These are phyloP conservation scores for Drosophila pseudoobscura DNA, from an alignment of 1,140 invertebrate genomes.

Conservation along the genomic window DNA sequence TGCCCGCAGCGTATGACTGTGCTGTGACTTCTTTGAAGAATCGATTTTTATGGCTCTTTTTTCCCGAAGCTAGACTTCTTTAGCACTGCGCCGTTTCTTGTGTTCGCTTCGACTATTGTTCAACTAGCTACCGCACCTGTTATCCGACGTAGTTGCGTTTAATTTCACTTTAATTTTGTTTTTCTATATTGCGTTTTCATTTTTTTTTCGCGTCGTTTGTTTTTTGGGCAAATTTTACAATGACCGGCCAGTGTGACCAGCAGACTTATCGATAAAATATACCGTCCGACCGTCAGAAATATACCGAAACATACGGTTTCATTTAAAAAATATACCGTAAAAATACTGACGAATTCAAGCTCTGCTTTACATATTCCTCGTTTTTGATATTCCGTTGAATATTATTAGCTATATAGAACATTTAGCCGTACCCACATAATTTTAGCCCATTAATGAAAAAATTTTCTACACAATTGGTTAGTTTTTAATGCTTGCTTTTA, in stretches of 20 bases:
- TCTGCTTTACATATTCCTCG: too few relatives aligned
- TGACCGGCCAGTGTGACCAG: not conserved
- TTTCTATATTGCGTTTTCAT: conserved; percentile 55
- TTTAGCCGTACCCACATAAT: too few relatives aligned
- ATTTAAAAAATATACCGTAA: too few relatives aligned
- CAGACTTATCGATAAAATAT: too few relatives aligned
- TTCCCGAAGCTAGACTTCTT: conserved; percentile 38
- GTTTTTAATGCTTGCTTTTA: too few relatives aligned
- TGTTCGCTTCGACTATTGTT: conserved; percentile 1
- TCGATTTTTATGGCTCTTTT: conserved; percentile 78
- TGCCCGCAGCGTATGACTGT: conserved; percentile 21
- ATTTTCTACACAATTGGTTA: too few relatives aligned
- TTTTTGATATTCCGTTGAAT: too few relatives aligned
- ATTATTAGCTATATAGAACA: too few relatives aligned
- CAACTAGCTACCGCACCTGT: conserved; percentile 33
- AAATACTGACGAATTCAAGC: too few relatives aligned
- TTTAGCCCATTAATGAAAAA: too few relatives aligned
- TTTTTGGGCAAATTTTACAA: conserved; percentile 19
- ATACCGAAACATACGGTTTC: too few relatives aligned
- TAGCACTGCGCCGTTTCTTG: not conserved
- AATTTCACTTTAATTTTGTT: conserved; percentile 46
- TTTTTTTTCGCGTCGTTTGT: conserved; percentile 69
- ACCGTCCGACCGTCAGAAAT: too few relatives aligned
- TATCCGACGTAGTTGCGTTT: conserved; percentile 40
- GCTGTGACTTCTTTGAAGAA: conserved; percentile 75